phyloP scores from a whole-genome alignment of 2,888 invertebrate genomes.

The Quadriops clusia region DNA sequence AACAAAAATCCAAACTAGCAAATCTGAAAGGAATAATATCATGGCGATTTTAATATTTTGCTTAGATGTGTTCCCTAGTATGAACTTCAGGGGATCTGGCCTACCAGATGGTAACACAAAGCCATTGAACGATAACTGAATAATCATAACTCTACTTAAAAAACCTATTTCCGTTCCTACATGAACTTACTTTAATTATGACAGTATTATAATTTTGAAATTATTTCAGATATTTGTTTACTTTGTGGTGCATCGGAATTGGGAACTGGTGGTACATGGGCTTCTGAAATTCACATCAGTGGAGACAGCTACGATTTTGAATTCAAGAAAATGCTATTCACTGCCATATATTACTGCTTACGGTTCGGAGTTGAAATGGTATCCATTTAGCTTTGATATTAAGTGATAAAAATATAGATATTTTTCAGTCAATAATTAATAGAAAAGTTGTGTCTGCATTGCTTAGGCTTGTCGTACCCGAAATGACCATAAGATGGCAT shows the following conservation, averaged over 20 bases:
- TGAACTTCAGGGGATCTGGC: constrained; percentile 15
- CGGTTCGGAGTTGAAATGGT: no score
- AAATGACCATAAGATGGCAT: constrained; percentile 17
- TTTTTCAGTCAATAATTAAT: constrained; percentile 7
- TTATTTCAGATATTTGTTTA: constrained; percentile 23
- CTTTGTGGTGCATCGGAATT: constrained; percentile 24
- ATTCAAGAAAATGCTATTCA: constrained; percentile 30
- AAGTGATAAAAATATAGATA: constrained; percentile 1
- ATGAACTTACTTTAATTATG: no score
- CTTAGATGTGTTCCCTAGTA: constrained; percentile 22
- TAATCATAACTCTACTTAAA: constrained; percentile 20
- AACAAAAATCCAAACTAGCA: constrained; percentile 12
- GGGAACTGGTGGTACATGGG: constrained; percentile 23
- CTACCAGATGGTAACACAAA: constrained; percentile 15
- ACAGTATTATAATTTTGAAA: no score
- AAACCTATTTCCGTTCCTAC: constrained; percentile 17
- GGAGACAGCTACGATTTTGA: constrained; percentile 22
- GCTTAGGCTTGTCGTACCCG: constrained; percentile 11
- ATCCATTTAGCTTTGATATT: no score
- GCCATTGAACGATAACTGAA: neutral
- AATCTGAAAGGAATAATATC: constrained; percentile 22
- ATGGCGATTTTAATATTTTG: constrained; percentile 21
- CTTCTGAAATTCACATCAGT: constrained; percentile 20
- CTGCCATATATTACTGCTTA: constrained; percentile 22
- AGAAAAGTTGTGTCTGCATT: constrained; percentile 12